A percentile compares a stretch with the other conserved stretches of the same genome.
Evolutionary conservation across 2,113 vertebrate genomes (phyloP).

Genomic region (Ranitomeya variabilis): DNA sequence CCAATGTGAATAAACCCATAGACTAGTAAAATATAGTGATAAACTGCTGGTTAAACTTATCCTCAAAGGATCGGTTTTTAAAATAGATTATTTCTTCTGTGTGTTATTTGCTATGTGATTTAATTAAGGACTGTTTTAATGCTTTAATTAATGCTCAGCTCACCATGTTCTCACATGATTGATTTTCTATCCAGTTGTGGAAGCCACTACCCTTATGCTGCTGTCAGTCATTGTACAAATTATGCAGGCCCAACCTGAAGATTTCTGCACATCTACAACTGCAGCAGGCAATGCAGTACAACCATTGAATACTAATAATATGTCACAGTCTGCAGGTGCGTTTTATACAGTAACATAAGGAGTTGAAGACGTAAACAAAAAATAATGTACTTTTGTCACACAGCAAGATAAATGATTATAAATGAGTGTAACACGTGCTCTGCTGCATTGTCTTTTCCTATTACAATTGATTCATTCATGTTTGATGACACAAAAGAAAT

Average conservation of each 20-base stretch:
- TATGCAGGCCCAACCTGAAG: not conserved
- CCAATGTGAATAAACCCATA: no score
- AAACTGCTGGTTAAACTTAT: no score
- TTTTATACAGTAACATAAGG: not conserved
- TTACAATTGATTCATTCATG: constrained; percentile 38
- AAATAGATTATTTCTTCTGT: no score
- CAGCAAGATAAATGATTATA: constrained; percentile 15
- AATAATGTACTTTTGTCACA: not conserved
- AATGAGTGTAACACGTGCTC: constrained; percentile 23
- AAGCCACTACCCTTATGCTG: no score
- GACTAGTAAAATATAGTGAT: no score
- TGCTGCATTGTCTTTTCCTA: not conserved
- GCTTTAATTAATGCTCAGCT: no score
- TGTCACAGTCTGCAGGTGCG: not conserved
- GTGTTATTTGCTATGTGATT: no score
- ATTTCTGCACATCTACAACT: not conserved
- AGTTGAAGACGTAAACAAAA: constrained; percentile 3
- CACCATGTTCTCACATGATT: no score
- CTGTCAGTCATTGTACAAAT: no score
- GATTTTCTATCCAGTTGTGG: no score
- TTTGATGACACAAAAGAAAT: constrained; percentile 23
- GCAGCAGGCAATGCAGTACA: not conserved
- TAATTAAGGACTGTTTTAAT: no score
- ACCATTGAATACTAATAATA: not conserved
- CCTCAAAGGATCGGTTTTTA: no score